Evolutionary conservation across 1,140 invertebrate species (phyloP), one percentile per base, ranked within the genome.

Genomic region (Apis dorsata): DNA sequence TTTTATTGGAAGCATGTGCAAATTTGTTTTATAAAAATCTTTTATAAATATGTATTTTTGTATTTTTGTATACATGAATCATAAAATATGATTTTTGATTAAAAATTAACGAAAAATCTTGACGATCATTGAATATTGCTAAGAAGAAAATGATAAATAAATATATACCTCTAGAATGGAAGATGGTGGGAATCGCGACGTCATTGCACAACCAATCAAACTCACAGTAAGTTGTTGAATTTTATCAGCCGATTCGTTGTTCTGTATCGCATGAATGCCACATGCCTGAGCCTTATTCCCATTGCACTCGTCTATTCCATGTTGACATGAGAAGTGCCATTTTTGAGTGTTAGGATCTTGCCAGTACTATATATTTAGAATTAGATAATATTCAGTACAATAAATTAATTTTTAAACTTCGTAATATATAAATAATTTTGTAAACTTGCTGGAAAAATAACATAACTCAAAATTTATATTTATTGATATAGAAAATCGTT

Each of bases 281-380:
- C 96, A 97, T 10, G 95, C 95, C 86, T 97, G 96, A 24, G 95
- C 92, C 73, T 94, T 95, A 90, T 97, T 97, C 2, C 95, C 96
- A 57, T 94, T 91, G 80, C 96, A 97, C 89, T 97, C 96, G 0
- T 82, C 83, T 0, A 93, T 90, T 0, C 96, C 96, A 86, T 97
- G 96, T 90, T 97, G 96, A 83, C 96, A 97, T 28, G 87, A 81
- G 89, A 97, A 96, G 15, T 91, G 70, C 85, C 94, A 95, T n/a
- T 90, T 92, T 17, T 94, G 94, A 76, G 87, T 91, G 73, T 76
- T 76, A 8, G 77, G 17, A 1, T 81, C 63, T 21, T 85, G 87
- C 19, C 78, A 70, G 10, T 94, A 92, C 94, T 94, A 73, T n/a
- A 8, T 19, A 53, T 34, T 28, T 10, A 10, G 0, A 10, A 0